Conservation (phyloP, 1,140 invertebrate genomes). For the Cylas formicarius region DNA sequence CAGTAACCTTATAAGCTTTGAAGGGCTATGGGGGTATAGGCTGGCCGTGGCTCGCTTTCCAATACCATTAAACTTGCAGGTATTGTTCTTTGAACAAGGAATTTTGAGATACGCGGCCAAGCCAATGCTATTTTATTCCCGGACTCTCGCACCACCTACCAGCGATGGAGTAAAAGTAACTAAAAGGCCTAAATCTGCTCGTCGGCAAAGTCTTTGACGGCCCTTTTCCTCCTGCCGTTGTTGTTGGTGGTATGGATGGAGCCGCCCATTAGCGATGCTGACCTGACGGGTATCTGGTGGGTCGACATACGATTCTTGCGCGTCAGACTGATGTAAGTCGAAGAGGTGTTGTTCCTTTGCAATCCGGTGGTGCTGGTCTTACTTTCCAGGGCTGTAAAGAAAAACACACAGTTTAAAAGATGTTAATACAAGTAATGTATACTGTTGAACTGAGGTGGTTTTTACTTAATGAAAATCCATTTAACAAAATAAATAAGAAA, state of each 20-base stretch:
- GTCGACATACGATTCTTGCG: constrained; percentile 24
- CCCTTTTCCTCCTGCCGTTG: constrained; percentile 7
- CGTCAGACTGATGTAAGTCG: constrained; percentile 50
- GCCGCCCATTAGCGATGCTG: constrained; percentile 22
- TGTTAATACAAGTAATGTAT: not conserved
- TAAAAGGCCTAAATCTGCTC: constrained; percentile 17
- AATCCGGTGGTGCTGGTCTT: constrained; percentile 49
- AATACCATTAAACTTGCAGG: too few relatives aligned
- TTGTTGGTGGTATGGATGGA: constrained; percentile 3
- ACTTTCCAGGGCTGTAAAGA: constrained; percentile 36
- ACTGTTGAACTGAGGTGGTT: not conserved
- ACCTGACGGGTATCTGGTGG: constrained; percentile 24
- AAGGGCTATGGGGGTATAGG: too few relatives aligned
- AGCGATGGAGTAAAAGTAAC: too few relatives aligned
- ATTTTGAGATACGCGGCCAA: too few relatives aligned
- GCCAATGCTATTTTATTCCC: too few relatives aligned
- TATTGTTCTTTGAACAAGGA: too few relatives aligned
- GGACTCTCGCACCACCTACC: too few relatives aligned
- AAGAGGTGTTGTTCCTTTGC: constrained; percentile 55
- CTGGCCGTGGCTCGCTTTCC: too few relatives aligned
- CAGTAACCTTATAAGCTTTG: too few relatives aligned
- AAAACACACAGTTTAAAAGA: too few relatives aligned
- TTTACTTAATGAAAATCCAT: too few relatives aligned
- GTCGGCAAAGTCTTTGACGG: constrained; percentile 12
- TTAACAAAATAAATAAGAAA: too few relatives aligned